Conservation (phyloP, 2,888 invertebrate species). For the Lagria hirta region DNA sequence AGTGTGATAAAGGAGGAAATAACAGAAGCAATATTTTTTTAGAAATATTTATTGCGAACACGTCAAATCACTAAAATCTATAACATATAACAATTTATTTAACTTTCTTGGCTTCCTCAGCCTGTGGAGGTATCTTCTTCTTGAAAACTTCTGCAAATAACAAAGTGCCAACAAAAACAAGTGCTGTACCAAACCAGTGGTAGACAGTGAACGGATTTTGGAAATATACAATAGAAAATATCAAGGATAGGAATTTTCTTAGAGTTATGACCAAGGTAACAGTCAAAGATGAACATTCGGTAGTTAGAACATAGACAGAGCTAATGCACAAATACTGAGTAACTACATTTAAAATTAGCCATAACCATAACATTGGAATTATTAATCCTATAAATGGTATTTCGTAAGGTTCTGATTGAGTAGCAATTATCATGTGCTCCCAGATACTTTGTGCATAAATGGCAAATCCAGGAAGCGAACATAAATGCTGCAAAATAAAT, state of each 20-base stretch:
- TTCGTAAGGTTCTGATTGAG: conserved; percentile 61
- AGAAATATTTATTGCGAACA: no score
- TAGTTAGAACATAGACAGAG: conserved; percentile 91
- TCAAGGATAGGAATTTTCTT: conserved; percentile 89
- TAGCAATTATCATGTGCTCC: conserved; percentile 73
- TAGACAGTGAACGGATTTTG: conserved; percentile 87
- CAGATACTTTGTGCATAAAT: conserved; percentile 76
- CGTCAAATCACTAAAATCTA: no score
- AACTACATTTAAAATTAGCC: conserved; percentile 77
- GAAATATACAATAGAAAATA: conserved; percentile 96
- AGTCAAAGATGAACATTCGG: conserved; percentile 90
- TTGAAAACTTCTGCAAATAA: conserved; percentile 78
- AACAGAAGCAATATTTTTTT: no score
- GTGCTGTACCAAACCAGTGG: conserved; percentile 87
- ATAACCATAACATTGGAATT: conserved; percentile 76
- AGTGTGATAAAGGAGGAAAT: no score
- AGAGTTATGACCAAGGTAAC: conserved; percentile 95
- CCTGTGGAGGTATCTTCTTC: conserved; percentile 21
- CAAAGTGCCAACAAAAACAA: conserved; percentile 91
- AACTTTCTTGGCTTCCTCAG: no score
- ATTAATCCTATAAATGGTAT: conserved; percentile 63
- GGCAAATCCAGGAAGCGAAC: conserved; percentile 88
- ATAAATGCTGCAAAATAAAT: conserved; percentile 67
- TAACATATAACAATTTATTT: no score
- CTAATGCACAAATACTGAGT: conserved; percentile 95